Conservation (phyloP, 2,113 vertebrate species). For the Rhinopomastus cyanomelas region DNA sequence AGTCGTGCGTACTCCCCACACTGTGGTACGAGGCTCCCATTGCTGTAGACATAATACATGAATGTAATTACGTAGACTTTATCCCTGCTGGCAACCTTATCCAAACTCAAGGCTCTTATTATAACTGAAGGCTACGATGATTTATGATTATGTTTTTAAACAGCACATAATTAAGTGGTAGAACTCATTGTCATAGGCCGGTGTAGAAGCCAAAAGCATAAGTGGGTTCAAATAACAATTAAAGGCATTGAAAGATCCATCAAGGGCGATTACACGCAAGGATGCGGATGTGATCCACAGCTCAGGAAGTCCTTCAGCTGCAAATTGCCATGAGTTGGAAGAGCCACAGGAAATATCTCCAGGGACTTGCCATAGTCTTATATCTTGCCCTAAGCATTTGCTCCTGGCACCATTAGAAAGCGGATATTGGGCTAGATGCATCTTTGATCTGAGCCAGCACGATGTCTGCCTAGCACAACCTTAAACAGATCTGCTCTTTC, state of each 20-base stretch:
- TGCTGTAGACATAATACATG: neutral
- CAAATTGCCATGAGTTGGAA: neutral
- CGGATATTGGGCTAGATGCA: neutral
- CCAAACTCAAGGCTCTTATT: neutral
- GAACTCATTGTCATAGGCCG: neutral
- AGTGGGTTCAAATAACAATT: neutral
- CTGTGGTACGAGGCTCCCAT: neutral
- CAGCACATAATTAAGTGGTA: neutral
- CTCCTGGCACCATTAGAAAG: neutral
- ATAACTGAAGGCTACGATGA: neutral
- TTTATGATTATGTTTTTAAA: neutral
- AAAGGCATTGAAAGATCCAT: neutral
- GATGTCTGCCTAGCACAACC: neutral
- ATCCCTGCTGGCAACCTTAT: neutral
- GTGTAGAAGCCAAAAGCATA: neutral
- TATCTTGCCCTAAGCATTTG: neutral
- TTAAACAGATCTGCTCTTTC: neutral
- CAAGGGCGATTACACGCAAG: neutral
- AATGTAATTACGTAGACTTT: neutral
- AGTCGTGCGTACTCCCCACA: fast-evolving
- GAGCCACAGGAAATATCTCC: neutral
- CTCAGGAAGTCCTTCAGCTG: conserved; percentile 4
- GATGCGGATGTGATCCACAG: neutral
- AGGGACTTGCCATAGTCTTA: neutral
- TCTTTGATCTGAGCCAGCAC: neutral